These are phyloP conservation scores for Tichodroma muraria DNA, from an alignment of 2,113 vertebrate genomes.

Conservation along the genomic window DNA sequence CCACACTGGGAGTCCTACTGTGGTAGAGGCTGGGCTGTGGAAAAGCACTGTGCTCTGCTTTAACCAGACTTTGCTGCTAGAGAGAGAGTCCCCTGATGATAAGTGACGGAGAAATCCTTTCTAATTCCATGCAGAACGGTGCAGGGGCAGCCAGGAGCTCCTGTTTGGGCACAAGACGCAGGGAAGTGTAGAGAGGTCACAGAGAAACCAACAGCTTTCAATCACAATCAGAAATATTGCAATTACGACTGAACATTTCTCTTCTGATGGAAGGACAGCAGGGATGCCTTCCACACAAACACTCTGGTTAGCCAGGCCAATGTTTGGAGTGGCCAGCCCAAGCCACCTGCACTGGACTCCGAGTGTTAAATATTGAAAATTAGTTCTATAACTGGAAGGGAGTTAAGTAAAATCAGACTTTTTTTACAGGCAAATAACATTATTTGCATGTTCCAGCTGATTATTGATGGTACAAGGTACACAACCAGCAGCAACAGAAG, in stretches of 20 bases:
- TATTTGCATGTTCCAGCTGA: not conserved
- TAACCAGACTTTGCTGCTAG: not conserved
- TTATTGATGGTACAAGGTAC: not conserved
- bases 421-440: not conserved
- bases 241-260: not conserved
- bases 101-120: not conserved
- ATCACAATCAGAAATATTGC: not conserved
- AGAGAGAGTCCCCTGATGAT: not conserved
- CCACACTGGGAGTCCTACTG: not conserved
- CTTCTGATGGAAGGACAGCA: not conserved
- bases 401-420: not conserved
- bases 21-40: not conserved
- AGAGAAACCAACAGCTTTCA: not conserved
- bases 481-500: not conserved
- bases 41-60: not conserved
- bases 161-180: not conserved
- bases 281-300: not conserved
- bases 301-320: not conserved
- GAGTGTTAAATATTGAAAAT: not conserved
- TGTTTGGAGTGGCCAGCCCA: not conserved
- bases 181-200: not conserved
- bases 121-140: not conserved
- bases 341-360: not conserved
- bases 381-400: not conserved
- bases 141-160: not conserved